Base-by-base conservation (phyloP, 2,797 vertebrate genomes). In the Poecilia picta region DNA sequence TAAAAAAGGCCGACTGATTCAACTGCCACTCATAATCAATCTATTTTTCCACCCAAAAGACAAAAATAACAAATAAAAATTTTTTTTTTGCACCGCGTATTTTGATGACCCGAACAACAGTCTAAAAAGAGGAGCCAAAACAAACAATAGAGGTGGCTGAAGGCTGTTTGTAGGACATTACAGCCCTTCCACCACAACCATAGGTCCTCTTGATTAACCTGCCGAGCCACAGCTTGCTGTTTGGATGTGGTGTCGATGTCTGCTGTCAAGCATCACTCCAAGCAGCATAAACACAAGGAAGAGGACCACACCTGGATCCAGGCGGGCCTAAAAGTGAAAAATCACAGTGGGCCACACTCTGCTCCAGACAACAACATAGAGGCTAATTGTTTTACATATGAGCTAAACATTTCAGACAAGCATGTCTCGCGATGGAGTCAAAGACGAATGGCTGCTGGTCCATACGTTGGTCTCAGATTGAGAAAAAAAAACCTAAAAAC, bases 211-310 rank as follows among this genome's bases (percentile, higher is more conserved):
- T 93, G 93, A 95, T 95, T 94, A 94, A 94, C 85, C 90, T 86
- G 87, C 88, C 73, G 86, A 89, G 88, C 82, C 77, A 77, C 82
- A 45, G 89, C 86, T 88, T 88, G 79, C 89, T 95, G 94, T 95
- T 95, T 95, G 89, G 94, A 95, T 91, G 90, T 93, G 89, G 93
- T 91, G 94, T 90, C 86, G 94, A 96, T 92, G 92, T 95, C 93
- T 94, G 92, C 89, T 87, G 84, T 96, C 95, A 95, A 94, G 93
- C 94, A 95, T 95, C 95, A 91, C 94, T 92, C 84, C 59, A 41
- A 85, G 77, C 88, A 89, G 91, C 91, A 90, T 95, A 96, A 95
- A 96, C 95, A 95, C 85, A 79, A 49, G 78, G 28, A 76, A 0
- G 7, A 75, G 85, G 94, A 95, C 94, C 95, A 95, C 94, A 95